A percentile compares a stretch with the other conserved stretches of the same genome.
Conservation (phyloP, 2,113 vertebrate genomes). For the Helogale parvula region DNA sequence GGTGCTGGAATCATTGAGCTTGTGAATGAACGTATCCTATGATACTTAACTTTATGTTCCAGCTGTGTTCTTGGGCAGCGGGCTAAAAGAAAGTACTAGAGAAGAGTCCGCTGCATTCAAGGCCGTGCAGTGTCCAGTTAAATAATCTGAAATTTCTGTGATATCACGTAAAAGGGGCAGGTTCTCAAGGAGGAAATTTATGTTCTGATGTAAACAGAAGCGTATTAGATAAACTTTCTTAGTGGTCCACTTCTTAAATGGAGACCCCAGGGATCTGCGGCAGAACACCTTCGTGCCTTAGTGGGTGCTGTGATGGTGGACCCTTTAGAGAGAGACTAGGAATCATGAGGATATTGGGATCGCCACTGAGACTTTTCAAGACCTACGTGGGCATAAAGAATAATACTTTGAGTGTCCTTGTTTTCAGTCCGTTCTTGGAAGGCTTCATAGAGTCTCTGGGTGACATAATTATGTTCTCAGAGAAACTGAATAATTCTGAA, state of each 20-base stretch:
- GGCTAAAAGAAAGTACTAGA: not conserved
- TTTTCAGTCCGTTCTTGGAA: not conserved
- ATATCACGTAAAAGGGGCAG: not conserved
- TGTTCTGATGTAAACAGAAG: not conserved
- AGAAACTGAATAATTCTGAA: conserved; percentile 1
- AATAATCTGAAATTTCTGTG: not conserved
- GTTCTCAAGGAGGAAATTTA: not conserved
- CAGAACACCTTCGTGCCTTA: not conserved
- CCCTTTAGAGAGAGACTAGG: not conserved
- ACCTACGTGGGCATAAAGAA: not conserved
- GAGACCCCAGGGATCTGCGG: not conserved
- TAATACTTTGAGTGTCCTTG: not conserved
- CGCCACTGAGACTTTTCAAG: not conserved
- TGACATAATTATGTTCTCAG: not conserved
- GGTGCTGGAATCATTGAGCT: not conserved
- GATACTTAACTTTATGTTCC: not conserved
- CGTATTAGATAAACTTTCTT: not conserved
- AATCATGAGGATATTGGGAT: not conserved
- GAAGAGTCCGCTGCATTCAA: not conserved
- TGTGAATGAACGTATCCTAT: not conserved
- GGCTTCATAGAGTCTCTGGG: not conserved
- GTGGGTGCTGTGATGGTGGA: not conserved
- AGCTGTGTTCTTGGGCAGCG: conserved; percentile 1
- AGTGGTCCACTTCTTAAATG: not conserved
- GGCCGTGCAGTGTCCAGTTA: not conserved